These are phyloP conservation scores for Zophobas atratus DNA, from an alignment of 1,140 invertebrate species.

Conservation along the genomic window DNA sequence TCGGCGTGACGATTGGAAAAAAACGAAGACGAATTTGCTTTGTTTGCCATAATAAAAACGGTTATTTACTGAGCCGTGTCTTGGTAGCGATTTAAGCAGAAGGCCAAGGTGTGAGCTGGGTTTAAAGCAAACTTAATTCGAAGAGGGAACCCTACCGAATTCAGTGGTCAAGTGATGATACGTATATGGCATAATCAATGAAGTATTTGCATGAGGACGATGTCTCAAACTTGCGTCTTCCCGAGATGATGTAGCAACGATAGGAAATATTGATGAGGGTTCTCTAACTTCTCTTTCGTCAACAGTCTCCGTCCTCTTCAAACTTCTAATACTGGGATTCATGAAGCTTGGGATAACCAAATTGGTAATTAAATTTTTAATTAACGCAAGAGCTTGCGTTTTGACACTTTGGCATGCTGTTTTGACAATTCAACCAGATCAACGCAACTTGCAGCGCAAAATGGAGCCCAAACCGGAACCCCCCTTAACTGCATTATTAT, in stretches of 20 bases:
- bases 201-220: constrained; percentile 45
- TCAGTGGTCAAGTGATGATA: constrained; percentile 46
- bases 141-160: constrained; percentile 26
- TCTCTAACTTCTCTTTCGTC: constrained; percentile 30
- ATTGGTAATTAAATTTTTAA: not conserved
- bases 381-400: not conserved
- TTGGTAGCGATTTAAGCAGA: constrained; percentile 23
- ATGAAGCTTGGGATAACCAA: not conserved
- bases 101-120: constrained; percentile 27
- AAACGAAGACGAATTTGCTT: not conserved
- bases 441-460: too few relatives aligned
- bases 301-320: constrained; percentile 25
- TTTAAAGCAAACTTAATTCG: constrained; percentile 41
- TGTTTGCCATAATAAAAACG: constrained; percentile 20
- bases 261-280: constrained; percentile 48
- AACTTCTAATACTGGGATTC: constrained; percentile 12
- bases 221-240: constrained; percentile 42
- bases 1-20: constrained; percentile 8
- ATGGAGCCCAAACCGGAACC: too few relatives aligned
- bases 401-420: too few relatives aligned
- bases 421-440: too few relatives aligned
- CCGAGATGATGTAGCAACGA: constrained; percentile 44
- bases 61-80: constrained; percentile 23
- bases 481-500: too few relatives aligned
- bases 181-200: constrained; percentile 47